Base-by-base conservation (phyloP, 2,888 invertebrate species). In the Xestoiulus laeticollis region DNA sequence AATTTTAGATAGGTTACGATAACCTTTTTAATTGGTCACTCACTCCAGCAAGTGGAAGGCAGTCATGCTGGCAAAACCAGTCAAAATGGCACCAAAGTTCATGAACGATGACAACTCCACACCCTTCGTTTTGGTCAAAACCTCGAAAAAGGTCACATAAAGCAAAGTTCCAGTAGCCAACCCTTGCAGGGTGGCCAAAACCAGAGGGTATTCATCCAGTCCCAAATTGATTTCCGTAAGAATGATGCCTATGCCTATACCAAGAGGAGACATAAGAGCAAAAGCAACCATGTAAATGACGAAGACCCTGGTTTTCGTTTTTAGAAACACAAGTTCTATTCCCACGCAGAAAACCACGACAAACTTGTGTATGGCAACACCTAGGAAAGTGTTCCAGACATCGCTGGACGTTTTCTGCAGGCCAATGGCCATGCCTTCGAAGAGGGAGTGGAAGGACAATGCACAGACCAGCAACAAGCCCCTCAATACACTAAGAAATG, bases 111-210 rank as follows among this genome's bases (percentile, higher is more conserved):
- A n/a, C 22, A 38, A 16, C 38, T 89, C 44, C n/a, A n/a, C 43
- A 19, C 38, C 87, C 32, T 87, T 87, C 53, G 86, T 88, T 43
- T 85, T 83, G n/a, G 84, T 95, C 90, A 98, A 94, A 87, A 98
- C 96, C 93, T 99, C 98, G 92, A 98, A 98, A 93, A 98, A 98
- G n/a, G 98, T 97, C 22, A 99, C 97, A 93, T 98, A 99, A 4
- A 99, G 93, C 83, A 99, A 94, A 0, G 98, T 98, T 19, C 98
- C 99, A 85, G 96, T 95, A 0, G 98, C 98, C 88, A 98, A 92
- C 3, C 97, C 98, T 93, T 98, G 96, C 19, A 93, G 90, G 84
- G 90, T 88, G 84, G 89, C 87, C 26, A 87, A 38, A 4, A 78
- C 87, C 1, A 87, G 16, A 19, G 82, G 38, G 16, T 82, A 26